These are phyloP conservation scores for Calliphora vicina DNA, from an alignment of 1,140 invertebrate species.

Conservation along the genomic window DNA sequence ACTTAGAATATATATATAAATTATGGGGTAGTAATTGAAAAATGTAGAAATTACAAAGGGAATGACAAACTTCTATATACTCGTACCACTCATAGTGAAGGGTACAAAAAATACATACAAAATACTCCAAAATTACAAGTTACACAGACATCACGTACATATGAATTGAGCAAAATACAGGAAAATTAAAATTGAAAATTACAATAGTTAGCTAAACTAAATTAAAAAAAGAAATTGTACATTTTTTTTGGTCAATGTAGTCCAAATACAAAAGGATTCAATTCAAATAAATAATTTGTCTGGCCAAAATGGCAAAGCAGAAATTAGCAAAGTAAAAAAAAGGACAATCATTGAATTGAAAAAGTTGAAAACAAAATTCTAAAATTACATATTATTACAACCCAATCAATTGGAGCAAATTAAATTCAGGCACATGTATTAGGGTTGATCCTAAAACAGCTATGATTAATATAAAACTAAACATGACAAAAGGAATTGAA, in stretches of 20 bases:
- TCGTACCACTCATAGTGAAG: no score
- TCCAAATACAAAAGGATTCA: neutral
- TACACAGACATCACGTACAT: neutral
- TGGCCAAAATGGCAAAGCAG: neutral
- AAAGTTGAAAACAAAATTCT: neutral
- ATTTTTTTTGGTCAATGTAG: neutral
- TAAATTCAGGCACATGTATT: no score
- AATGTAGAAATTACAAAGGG: no score
- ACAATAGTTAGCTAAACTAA: neutral
- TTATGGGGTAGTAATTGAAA: no score
- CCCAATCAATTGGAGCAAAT: neutral
- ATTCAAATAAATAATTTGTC: neutral
- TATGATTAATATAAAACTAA: no score
- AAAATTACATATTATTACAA: neutral
- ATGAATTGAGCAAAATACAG: neutral
- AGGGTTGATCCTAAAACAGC: no score
- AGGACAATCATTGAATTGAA: neutral
- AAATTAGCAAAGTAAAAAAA: neutral
- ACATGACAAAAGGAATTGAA: no score
- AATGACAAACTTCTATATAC: no score
- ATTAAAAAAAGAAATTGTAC: neutral
- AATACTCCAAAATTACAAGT: neutral
- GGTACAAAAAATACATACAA: no score
- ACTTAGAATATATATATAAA: no score
- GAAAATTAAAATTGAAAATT: neutral